Evolutionary conservation across 1,140 invertebrate genomes (phyloP), one percentile per base, ranked within the genome.

Genomic region (Steinernema khuongi): DNA sequence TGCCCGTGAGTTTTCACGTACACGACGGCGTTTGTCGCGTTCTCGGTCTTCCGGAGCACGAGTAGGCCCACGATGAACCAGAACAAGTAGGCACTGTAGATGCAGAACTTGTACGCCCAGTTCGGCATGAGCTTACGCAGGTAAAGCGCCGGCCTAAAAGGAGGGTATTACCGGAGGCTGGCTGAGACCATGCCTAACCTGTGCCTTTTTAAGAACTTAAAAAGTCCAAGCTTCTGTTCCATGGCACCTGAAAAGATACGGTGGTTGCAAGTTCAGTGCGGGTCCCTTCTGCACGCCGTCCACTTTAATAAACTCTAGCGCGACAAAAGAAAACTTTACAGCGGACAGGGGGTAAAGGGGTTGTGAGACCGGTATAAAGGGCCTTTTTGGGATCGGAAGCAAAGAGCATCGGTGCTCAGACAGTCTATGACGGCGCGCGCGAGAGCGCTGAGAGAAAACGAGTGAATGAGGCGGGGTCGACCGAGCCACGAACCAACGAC

Each of bases 61-160:
- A 84, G 43, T 1, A 82, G 68, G 17, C 81, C 81, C 41, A 81
- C 70, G n/a, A 81, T 29, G 69, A 81, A 81, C 79, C 80, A 79
- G 66, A 81, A 80, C 14, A 60, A 22, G 26, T 60, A 60, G 22
- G 50, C 50, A 26, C 50, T 60, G 50, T 60, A 60, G 50, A 60
- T 11, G 22, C 50, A 60, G 22, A 60, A 22, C 4, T 22, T 11
- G 19, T 60, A 60, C 2, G 26, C 26, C 19, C 11, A 7, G 14
- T 60, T 60, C 4, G 50, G 50, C 4, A 60, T 7, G 7, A 60
- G 4, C 19, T 17, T 7, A 14, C 26, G 7, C 50, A 60, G 19
- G 19, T 60, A 60, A 14, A 60, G 14, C 4, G 50, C 50, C 22
- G 50, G 50, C 22, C 50, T 60, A 22, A 60, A 60, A 4, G 50